These are phyloP conservation scores for Istiophorus platypterus DNA, from an alignment of 2,113 vertebrate species.

Conservation along the genomic window DNA sequence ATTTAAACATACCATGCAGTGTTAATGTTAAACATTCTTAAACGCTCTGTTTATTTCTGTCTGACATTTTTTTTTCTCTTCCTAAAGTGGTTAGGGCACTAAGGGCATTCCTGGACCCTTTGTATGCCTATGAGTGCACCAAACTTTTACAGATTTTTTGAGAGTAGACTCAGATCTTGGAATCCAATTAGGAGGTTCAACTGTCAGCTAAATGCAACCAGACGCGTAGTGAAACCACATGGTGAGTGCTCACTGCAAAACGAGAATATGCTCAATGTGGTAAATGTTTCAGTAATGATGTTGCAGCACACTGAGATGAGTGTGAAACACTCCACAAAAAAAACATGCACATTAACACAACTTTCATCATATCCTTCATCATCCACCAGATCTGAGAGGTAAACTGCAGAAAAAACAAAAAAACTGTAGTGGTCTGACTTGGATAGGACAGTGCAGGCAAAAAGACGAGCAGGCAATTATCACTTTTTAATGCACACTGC, in stretches of 20 bases:
- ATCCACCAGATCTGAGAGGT: constrained; percentile 14
- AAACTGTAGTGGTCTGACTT: constrained; percentile 25
- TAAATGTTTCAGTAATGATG: background rate
- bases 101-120: background rate
- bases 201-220: constrained; percentile 22
- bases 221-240: constrained; percentile 18
- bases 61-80: background rate
- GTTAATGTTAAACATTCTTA: background rate
- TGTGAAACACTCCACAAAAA: background rate
- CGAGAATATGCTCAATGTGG: background rate
- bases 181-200: constrained; percentile 16
- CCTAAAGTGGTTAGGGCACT: background rate
- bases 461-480: constrained; percentile 61
- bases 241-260: constrained; percentile 24
- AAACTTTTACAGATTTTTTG: background rate
- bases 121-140: constrained; percentile 2
- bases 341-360: constrained; percentile 57
- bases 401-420: background rate
- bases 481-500: constrained; percentile 61
- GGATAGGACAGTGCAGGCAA: constrained; percentile 49
- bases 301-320: constrained; percentile 23
- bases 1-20: constrained; percentile 14
- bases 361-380: constrained; percentile 26
- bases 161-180: background rate
- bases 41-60: background rate